phyloP scores from a whole-genome alignment of 2,113 vertebrate species.

The Heloderma charlesbogerti region DNA sequence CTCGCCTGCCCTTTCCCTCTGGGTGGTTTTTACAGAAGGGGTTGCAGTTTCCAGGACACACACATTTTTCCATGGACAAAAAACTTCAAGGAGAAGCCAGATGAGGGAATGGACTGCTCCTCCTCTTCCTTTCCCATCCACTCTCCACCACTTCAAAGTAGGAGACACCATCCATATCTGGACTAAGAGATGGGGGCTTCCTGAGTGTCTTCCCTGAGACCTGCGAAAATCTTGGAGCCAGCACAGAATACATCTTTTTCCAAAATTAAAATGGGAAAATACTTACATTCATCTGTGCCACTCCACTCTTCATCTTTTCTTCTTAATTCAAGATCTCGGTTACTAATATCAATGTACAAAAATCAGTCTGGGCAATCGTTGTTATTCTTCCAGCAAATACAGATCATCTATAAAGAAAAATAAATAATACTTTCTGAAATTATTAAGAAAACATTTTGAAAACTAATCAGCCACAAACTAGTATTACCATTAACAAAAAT shows the following conservation, averaged over 20 bases:
- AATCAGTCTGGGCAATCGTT: slow-evolving; percentile 23
- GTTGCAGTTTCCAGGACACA: background rate
- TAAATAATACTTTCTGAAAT: background rate
- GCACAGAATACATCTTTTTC: background rate
- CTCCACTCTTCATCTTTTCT: slow-evolving; percentile 80
- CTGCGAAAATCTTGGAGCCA: background rate
- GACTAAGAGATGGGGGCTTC: background rate
- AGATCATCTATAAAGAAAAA: slow-evolving; percentile 59
- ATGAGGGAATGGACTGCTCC: too few relatives aligned
- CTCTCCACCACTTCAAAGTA: background rate
- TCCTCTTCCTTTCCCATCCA: background rate
- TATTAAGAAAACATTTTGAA: background rate
- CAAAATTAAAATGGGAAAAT: background rate
- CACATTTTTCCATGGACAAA: background rate
- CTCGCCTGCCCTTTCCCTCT: background rate
- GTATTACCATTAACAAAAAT: accelerated
- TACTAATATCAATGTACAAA: background rate
- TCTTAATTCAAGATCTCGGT: slow-evolving; percentile 2
- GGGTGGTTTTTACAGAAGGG: background rate
- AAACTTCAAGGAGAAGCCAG: background rate
- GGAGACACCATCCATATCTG: background rate
- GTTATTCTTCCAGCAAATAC: slow-evolving; percentile 26
- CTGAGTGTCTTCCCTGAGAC: background rate
- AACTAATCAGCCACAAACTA: background rate
- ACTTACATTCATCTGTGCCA: slow-evolving; percentile 76